phyloP scores from a whole-genome alignment of 2,797 vertebrate species.

The Sebastolobus alascanus region DNA sequence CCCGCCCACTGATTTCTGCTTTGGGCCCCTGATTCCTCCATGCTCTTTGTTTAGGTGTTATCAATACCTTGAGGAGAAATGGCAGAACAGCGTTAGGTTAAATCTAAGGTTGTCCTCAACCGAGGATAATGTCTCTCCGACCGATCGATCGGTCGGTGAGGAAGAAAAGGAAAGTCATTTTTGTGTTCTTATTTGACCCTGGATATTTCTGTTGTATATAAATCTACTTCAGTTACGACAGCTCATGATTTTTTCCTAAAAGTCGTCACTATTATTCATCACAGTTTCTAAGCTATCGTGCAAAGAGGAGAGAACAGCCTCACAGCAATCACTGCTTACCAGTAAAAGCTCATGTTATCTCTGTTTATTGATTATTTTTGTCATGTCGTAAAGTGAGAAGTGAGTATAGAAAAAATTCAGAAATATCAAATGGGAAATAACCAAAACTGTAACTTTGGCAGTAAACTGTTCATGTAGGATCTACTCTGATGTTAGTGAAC shows the following conservation, averaged over 20 bases:
- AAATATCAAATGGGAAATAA: neutral
- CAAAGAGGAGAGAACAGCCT: neutral
- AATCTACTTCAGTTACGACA: neutral
- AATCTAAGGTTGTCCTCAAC: conserved; percentile 25
- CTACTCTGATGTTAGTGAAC: neutral
- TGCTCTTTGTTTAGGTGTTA: neutral
- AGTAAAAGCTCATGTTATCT: neutral
- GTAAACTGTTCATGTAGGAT: neutral
- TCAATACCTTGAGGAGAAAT: conserved; percentile 17
- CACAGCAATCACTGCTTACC: neutral
- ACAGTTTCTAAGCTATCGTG: neutral
- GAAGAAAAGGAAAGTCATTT: conserved; percentile 9
- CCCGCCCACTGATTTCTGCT: no score
- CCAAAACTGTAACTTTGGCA: neutral
- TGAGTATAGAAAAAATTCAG: neutral
- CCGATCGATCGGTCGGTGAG: conserved; percentile 23
- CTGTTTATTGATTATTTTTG: neutral
- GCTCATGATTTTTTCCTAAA: neutral
- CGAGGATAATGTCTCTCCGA: neutral
- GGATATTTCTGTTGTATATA: neutral
- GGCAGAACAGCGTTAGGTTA: neutral
- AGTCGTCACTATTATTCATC: neutral
- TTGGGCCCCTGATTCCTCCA: conserved; percentile 1
- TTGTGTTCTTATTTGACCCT: conserved; percentile 16
- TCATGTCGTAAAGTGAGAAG: neutral